Conservation (phyloP, 2,113 vertebrate species). For the Pseudopodoces humilis region DNA sequence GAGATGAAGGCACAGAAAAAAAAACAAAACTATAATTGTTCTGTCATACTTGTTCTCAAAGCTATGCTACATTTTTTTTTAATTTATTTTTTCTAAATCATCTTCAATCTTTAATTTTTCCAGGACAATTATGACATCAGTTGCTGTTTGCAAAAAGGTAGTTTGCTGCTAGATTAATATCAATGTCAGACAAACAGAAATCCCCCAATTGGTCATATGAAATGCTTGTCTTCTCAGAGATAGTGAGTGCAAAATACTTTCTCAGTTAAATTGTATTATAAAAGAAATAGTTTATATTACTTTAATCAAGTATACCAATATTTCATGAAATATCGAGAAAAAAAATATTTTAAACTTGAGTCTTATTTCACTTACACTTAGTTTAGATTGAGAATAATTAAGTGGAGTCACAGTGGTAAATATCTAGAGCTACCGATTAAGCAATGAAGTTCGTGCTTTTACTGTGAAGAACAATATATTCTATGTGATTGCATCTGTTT, state of each 20-base stretch:
- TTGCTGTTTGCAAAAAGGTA: background rate
- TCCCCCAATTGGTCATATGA: background rate
- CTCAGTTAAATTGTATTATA: background rate
- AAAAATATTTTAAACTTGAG: background rate
- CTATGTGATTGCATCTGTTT: background rate
- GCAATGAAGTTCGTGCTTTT: background rate
- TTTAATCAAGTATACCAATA: background rate
- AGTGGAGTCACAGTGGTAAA: background rate
- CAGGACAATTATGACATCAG: background rate
- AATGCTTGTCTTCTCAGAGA: background rate
- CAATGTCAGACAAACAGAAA: background rate
- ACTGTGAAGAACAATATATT: background rate
- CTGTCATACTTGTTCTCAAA: background rate
- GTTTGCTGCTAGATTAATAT: background rate
- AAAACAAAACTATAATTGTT: fast-evolving
- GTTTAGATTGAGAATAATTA: background rate
- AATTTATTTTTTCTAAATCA: background rate
- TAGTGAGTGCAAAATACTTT: background rate
- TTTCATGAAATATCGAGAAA: background rate
- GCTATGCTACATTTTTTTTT: background rate
- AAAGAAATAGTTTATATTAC: background rate
- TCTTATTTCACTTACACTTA: background rate
- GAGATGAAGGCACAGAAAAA: background rate
- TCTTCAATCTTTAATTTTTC: background rate
- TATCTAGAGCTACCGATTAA: background rate